Percentiles rank a stretch among this genome's conserved stretches.
phyloP scores from a whole-genome alignment of 2,113 vertebrate genomes.

The Petrocephalus zakoni region DNA sequence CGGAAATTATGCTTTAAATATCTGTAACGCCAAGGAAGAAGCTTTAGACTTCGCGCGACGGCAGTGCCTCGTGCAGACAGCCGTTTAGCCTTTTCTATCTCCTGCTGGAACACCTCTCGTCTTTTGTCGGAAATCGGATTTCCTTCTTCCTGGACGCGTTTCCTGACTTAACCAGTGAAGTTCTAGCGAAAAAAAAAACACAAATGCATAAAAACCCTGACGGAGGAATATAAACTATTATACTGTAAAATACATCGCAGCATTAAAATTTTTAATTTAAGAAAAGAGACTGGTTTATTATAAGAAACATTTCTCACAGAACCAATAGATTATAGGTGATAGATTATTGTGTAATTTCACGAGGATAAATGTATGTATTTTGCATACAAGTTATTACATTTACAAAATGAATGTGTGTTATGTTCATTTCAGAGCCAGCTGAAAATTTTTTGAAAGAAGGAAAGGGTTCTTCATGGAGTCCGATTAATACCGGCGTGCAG shows the following conservation, averaged over 20 bases:
- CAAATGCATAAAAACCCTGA: slow-evolving; percentile 37
- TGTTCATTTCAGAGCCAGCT: slow-evolving; percentile 65
- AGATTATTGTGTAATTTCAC: neutral
- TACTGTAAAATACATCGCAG: neutral
- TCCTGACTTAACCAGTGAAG: slow-evolving; percentile 75
- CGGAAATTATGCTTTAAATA: slow-evolving; percentile 26
- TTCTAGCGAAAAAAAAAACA: slow-evolving; percentile 26
- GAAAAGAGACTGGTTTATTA: neutral
- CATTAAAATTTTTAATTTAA: neutral
- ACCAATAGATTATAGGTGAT: neutral
- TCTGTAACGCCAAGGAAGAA: slow-evolving; percentile 18
- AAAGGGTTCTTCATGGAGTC: slow-evolving; percentile 82
- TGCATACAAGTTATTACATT: neutral
- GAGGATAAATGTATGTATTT: neutral
- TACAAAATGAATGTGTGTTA: slow-evolving; percentile 26
- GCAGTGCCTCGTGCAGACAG: slow-evolving; percentile 26
- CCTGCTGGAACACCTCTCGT: slow-evolving; percentile 53
- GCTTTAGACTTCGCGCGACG: slow-evolving; percentile 20
- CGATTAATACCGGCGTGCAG: slow-evolving; percentile 83
- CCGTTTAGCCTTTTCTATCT: slow-evolving; percentile 49
- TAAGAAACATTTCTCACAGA: neutral
- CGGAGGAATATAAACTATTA: neutral
- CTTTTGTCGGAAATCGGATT: slow-evolving; percentile 92
- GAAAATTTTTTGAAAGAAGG: slow-evolving; percentile 90
- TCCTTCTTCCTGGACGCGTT: slow-evolving; percentile 99